Percentiles rank a stretch among this genome's conserved stretches.
Conservation (phyloP, 2,797 vertebrate genomes). For the Acanthis flammea region DNA sequence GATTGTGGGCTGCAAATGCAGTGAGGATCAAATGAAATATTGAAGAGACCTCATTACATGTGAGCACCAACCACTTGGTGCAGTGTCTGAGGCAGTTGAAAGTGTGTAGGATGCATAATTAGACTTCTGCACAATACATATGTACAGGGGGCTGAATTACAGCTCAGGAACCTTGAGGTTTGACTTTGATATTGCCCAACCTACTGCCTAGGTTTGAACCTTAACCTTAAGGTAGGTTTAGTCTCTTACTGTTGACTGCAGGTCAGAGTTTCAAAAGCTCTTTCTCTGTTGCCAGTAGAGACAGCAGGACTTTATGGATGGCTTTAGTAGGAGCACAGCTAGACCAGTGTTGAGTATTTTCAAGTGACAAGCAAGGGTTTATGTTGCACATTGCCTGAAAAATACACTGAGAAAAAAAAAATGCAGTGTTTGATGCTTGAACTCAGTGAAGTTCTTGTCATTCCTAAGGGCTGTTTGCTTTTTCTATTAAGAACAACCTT, state of each 20-base stretch:
- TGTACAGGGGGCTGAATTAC: neutral
- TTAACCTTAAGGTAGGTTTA: neutral
- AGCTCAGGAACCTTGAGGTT: neutral
- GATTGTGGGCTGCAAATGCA: neutral
- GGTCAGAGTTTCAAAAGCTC: neutral
- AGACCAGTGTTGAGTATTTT: neutral
- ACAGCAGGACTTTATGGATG: neutral
- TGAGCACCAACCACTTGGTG: neutral
- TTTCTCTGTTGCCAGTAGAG: neutral
- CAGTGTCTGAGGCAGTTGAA: neutral
- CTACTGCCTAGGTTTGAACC: neutral
- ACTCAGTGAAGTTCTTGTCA: neutral
- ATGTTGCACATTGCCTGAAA: neutral
- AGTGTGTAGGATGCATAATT: neutral
- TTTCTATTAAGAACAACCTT: slow-evolving; percentile 1
- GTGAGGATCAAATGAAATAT: neutral
- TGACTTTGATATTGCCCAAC: neutral
- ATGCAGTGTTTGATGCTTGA: neutral
- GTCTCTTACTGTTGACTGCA: neutral
- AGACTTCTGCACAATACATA: neutral
- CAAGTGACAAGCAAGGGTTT: neutral
- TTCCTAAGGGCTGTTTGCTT: slow-evolving; percentile 16
- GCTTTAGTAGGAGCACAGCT: neutral
- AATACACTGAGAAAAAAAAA: neutral
- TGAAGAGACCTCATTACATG: neutral